phyloP scores from a whole-genome alignment of 2,113 vertebrate genomes.

The Microtus montanus region DNA sequence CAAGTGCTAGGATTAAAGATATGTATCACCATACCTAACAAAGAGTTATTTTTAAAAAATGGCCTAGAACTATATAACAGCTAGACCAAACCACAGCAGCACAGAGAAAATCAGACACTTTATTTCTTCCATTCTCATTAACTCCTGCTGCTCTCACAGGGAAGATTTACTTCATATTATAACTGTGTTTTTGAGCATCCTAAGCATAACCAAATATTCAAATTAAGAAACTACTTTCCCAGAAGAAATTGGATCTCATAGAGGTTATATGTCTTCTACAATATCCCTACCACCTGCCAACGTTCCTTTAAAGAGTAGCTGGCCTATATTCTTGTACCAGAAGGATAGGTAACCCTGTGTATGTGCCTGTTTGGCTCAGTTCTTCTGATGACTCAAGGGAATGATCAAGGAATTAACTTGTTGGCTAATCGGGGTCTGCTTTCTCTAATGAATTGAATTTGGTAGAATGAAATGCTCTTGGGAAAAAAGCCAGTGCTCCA shows the following conservation, averaged over 20 bases:
- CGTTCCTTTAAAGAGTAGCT: neutral
- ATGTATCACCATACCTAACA: neutral
- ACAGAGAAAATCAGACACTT: neutral
- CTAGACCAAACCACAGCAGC: neutral
- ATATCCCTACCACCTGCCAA: neutral
- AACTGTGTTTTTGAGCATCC: neutral
- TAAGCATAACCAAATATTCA: neutral
- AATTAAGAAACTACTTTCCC: neutral
- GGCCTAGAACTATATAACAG: neutral
- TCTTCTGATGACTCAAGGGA: neutral
- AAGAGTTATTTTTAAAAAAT: neutral
- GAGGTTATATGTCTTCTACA: neutral
- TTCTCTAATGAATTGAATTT: slow-evolving; percentile 60
- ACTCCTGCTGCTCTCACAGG: neutral
- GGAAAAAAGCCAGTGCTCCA: slow-evolving; percentile 22
- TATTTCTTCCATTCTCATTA: neutral
- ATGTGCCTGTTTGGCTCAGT: neutral
- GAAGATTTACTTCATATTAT: neutral
- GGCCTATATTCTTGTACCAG: neutral
- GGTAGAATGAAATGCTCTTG: slow-evolving; percentile 21
- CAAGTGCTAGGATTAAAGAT: neutral
- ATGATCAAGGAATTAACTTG: slow-evolving; percentile 56
- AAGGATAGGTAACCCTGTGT: neutral
- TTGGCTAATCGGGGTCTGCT: slow-evolving; percentile 55
- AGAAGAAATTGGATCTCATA: neutral